Base-by-base conservation (phyloP, 2,113 vertebrate species). In the Tragelaphus strepsiceros region DNA sequence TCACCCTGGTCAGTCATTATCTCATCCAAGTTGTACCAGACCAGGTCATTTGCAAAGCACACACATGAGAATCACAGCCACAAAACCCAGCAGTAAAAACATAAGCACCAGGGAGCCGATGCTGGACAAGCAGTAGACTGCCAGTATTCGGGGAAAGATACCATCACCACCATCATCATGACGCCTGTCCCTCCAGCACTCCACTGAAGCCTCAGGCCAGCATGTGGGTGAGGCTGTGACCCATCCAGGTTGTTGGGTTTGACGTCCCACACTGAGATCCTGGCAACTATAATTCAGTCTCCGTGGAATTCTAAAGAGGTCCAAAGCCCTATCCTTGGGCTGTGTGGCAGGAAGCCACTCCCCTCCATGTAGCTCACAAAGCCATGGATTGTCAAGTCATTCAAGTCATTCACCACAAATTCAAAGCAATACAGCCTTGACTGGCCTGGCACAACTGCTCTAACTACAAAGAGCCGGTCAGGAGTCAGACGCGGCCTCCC, bases 301-400 rank as follows among this genome's bases (percentile, higher is more conserved):
- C 99, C 98, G 1, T 99, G 99, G 98, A 99, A 99, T 97, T 99
- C 99, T 1, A 99, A 98, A 98, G 99, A 99, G 54, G 99, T 99
- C 99, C 99, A 99, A 90, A 99, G 98, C 35, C 99, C 99, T 92
- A 99, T 99, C 99, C 99, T 98, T 98, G 99, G 99, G 97, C 99
- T 99, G 92, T 99, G 99, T 93, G 99, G 99, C 93, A 99, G 97
- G 98, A 99, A 99, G 89, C 99, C 99, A 22, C 99, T 99, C 98
- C 99, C 99, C 95, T 99, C 99, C 97, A 99, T 98, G 97, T 99
- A 99, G 61, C 99, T 99, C 93, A 99, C 99, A 94, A 99, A 99
- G n/a, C 99, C 99, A 98, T 99, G 99, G 89, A 99, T 99, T 21
- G 99, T 99, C 97, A 99, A 98, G 85, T 99, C 99, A 67, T 99